Evolutionary conservation across 2,113 vertebrate species (phyloP), one percentile per base, ranked within the genome.

Genomic region (Meriones unguiculatus): DNA sequence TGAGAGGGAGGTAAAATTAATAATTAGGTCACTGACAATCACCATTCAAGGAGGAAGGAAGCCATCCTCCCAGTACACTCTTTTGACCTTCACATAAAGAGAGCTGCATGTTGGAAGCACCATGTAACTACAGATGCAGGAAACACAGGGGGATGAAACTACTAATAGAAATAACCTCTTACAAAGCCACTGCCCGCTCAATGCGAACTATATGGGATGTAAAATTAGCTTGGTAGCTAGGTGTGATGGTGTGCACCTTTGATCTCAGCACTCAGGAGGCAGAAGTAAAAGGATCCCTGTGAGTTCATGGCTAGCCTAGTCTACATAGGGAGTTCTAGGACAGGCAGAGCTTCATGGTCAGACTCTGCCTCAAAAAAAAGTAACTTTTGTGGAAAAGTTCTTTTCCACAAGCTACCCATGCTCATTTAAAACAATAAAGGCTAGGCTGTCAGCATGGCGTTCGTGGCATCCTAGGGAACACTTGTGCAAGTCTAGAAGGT

Each of bases 1-100:
- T 13, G 76, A 52, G 92, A 98, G 72, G 87, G 77, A 95, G 89
- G 64, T 67, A 75, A 80, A 93, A 95, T 95, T 89, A 89, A 97
- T 87, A 84, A 81, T 91, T 75, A 81, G 82, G 96, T 95, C 95
- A 93, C 64, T 93, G 80, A 46, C 50, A 75, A 38, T 38, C 65
- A 11, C 11, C 41, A 7, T 32, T 11, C 72, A 12, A 38, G 7
- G 57, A 95, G 50, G 20, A 59, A 57, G 22, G 54, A 52, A 87
- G 50, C 15, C 35, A 1, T 57, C 52, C 24, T 57, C 69, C 17
- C 30, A 30, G 73, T 57, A 73, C 22, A 65, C 78, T 76, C 77
- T 69, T 70, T 17, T 4, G 28, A 85, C 67, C 92, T 95, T 90
- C 77, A 46, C n/a, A 30, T 62, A 72, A 87, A 77, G 46, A 81